Conservation (phyloP, 2,888 invertebrate species). For the Rhamphomyia laevipes region DNA sequence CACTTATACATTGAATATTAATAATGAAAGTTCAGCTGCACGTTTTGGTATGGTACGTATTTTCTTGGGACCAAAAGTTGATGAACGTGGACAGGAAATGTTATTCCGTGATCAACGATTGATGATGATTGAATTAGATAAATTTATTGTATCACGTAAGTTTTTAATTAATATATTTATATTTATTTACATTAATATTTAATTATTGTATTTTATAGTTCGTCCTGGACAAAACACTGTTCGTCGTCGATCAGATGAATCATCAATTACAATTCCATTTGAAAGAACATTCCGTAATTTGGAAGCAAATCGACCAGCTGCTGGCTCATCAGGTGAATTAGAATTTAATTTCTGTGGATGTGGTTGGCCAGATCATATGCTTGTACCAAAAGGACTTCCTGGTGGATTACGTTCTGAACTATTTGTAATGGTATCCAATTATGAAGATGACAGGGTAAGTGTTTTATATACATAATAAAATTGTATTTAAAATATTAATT, state of each 20-base stretch:
- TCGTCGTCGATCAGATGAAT: constrained; percentile 49
- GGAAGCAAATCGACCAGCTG: constrained; percentile 43
- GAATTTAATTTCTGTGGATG: constrained; percentile 70
- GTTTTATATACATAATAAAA: no score
- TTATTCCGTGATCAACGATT: constrained; percentile 43
- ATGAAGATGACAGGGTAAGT: constrained; percentile 41
- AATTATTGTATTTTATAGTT: constrained; percentile 38
- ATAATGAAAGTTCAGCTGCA: constrained; percentile 39
- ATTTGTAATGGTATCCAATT: constrained; percentile 62
- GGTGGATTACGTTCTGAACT: constrained; percentile 51
- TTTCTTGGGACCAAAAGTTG: constrained; percentile 47
- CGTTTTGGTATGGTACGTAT: constrained; percentile 48
- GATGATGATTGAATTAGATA: constrained; percentile 51
- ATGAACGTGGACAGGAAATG: constrained; percentile 48
- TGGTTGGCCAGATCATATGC: constrained; percentile 70
- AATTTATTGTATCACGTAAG: constrained; percentile 46
- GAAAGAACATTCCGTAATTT: constrained; percentile 61
- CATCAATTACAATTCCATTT: constrained; percentile 67
- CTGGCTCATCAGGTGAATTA: constrained; percentile 37
- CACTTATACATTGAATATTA: constrained; percentile 48
- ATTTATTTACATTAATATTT: neutral
- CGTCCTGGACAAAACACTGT: constrained; percentile 51
- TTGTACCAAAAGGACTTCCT: constrained; percentile 52
- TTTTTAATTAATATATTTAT: constrained; percentile 9
- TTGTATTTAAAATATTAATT: neutral